Evolutionary conservation across 2,888 invertebrate species (phyloP), one percentile per base, ranked within the genome.

Genomic region (Pandemis heparana): DNA sequence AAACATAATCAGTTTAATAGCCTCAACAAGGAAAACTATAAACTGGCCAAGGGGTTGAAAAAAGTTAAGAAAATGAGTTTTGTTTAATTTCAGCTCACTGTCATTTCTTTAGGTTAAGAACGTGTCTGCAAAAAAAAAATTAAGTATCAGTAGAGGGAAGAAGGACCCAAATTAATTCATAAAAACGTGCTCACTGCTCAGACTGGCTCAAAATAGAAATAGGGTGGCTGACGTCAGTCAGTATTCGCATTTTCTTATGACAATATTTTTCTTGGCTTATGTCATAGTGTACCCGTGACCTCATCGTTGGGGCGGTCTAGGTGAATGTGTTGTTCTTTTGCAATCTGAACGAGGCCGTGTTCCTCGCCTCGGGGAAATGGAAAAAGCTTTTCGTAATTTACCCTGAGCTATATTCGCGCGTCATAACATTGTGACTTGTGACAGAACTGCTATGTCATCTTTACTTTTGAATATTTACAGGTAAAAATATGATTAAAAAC

Each of bases 341-440:
- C 84, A 85, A 89, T 87, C 84, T 84, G 81, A 90, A 88, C 81
- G 86, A 86, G 88, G 88, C 82, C 86, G 84, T 83, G 83, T 85
- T 87, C 85, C 86, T 83, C 78, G 80, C 77, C 81, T 75, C 79
- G 75, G 80, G 80, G 83, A 84, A 87, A 87, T 79, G 81, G 80
- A 80, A 80, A 88, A 88, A 89, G 87, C 85, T 87, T 90, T 89
- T 87, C 82, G 86, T 84, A 85, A 88, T 87, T 85, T 83, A 80
- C 80, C 81, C 79, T 77, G 75, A 51, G 79, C 79, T 79, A 80
- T 79, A 81, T 83, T 78, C 76, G 76, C 78, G 78, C 81, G 79
- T 83, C 83, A 86, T 81, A 84, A 85, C 79, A 82, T 81, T 82
- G 80, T 80, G 79, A 81, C 78, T 81, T 82, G 80, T 80, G 79